Evolutionary conservation across 2,888 invertebrate genomes (phyloP).

Genomic region (Lordiphosa andalusiaca): DNA sequence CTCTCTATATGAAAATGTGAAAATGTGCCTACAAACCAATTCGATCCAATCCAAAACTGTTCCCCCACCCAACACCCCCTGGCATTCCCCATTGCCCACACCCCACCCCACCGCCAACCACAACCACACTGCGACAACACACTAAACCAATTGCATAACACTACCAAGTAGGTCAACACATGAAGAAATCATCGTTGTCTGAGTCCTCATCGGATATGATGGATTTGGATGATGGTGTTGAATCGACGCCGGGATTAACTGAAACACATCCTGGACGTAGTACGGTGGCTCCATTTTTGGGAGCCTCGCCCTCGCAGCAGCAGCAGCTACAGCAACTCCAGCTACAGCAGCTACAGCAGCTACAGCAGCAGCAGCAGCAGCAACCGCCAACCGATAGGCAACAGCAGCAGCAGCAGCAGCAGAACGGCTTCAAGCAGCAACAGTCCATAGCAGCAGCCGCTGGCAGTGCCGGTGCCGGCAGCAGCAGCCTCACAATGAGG

Average conservation of each 20-base stretch:
- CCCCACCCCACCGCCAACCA: conserved; percentile 15
- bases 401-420: conserved; percentile 58
- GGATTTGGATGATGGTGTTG: conserved; percentile 93
- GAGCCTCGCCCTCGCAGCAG: conserved; percentile 74
- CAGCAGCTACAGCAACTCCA: conserved; percentile 51
- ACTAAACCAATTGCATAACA: conserved; percentile 57
- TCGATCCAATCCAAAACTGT: conserved; percentile 4
- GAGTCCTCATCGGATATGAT: conserved; percentile 95
- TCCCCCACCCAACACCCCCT: background rate
- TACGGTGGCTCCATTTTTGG: conserved; percentile 80
- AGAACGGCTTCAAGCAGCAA: conserved; percentile 73
- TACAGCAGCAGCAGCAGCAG: conserved; percentile 55
- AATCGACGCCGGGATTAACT: conserved; percentile 80
- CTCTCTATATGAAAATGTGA: conserved; percentile 16
- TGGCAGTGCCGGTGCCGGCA: conserved; percentile 59
- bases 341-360: conserved; percentile 53
- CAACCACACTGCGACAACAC: conserved; percentile 11
- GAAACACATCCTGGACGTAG: conserved; percentile 80
- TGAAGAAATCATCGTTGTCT: conserved; percentile 93
- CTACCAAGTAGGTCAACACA: conserved; percentile 87
- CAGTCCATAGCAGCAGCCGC: conserved; percentile 64
- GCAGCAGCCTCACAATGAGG: conserved; percentile 86
- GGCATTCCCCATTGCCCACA: conserved; percentile 3
- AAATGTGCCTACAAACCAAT: conserved; percentile 8
- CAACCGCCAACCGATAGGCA: conserved; percentile 48